These are phyloP conservation scores for Darevskia mixta DNA, from an alignment of 2,797 vertebrate genomes.

Conservation along the genomic window DNA sequence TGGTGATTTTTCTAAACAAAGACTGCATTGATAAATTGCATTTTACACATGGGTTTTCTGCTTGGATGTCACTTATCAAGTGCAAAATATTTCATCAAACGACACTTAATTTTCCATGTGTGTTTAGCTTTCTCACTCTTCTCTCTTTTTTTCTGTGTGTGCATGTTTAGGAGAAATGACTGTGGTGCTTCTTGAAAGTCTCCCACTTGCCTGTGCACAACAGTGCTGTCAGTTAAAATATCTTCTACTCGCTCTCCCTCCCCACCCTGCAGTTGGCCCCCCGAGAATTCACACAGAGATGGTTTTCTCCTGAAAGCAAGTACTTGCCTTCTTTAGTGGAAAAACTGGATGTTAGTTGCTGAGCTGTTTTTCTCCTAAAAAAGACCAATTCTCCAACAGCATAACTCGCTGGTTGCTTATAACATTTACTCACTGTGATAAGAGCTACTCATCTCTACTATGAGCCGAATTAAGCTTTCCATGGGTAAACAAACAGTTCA, in stretches of 20 bases:
- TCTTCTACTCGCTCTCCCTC: constrained; percentile 40
- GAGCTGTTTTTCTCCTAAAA: constrained; percentile 57
- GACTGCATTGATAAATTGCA: background rate
- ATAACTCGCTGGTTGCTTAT: constrained; percentile 64
- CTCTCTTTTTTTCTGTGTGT: background rate
- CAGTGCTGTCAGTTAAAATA: constrained; percentile 61
- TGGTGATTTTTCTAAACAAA: background rate
- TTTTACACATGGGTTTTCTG: background rate
- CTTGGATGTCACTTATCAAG: background rate
- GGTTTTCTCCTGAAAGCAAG: constrained; percentile 64
- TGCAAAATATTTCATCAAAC: background rate
- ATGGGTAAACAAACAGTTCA: constrained; percentile 77
- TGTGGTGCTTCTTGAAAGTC: constrained; percentile 58
- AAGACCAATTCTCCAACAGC: constrained; percentile 58
- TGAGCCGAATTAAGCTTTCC: constrained; percentile 63
- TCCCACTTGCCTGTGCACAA: constrained; percentile 26
- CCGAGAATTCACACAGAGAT: constrained; percentile 68
- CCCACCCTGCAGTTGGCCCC: constrained; percentile 38
- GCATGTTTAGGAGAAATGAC: constrained; percentile 24
- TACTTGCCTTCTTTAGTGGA: constrained; percentile 62
- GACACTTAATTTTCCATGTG: background rate
- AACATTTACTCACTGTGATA: constrained; percentile 66
- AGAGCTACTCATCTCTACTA: constrained; percentile 55
- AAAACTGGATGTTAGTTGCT: constrained; percentile 68
- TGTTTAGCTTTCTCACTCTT: background rate